Base-by-base conservation (phyloP, 2,797 vertebrate genomes). In the Pseudochaenichthys georgianus region DNA sequence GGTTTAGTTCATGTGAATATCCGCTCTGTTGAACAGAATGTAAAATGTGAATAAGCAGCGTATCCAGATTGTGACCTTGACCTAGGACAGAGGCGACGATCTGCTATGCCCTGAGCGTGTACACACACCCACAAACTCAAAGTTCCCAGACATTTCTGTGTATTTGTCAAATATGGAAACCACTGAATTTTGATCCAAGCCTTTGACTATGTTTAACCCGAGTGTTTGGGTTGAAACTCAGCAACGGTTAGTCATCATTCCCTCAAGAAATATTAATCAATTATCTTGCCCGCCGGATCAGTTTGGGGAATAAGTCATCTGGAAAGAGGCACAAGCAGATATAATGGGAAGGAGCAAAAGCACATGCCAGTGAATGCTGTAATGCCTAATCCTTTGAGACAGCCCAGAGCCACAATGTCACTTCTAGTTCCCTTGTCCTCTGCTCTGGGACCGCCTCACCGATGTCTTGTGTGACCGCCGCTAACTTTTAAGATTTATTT, bases 201-300 rank as follows among this genome's bases (percentile, higher is more conserved):
- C 70, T 83, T 84, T 86, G 80, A 88, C 87, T 81, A 58, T 84
- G 87, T 90, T 93, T 91, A 86, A 90, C 88, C 80, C 9, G 17
- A 81, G 73, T 92, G 93, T 94, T 94, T 94, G 89, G 86, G 85
- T 84, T 91, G 85, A 92, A 93, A 89, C 92, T 92, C 88, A 85
- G 88, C 94, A 91, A 89, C 72, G 70, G 95, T 94, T 94, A 95
- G 93, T 93, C 94, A 95, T 95, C 93, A 54, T 91, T 93, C 94
- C 94, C 95, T 95, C 94, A 92, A 96, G 95, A 95, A 96, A 95
- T 94, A 95, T 95, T 95, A 95, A 95, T 95, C 94, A 95, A 94
- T 95, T 95, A 96, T 95, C 93, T 90, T 93, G 92, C 86, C 93
- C 88, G 90, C 92, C 83, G 87, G 92, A 95, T 95, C 93, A 87